Evolutionary conservation across 2,888 invertebrate species (phyloP).

Genomic region (Heliconius hortense): DNA sequence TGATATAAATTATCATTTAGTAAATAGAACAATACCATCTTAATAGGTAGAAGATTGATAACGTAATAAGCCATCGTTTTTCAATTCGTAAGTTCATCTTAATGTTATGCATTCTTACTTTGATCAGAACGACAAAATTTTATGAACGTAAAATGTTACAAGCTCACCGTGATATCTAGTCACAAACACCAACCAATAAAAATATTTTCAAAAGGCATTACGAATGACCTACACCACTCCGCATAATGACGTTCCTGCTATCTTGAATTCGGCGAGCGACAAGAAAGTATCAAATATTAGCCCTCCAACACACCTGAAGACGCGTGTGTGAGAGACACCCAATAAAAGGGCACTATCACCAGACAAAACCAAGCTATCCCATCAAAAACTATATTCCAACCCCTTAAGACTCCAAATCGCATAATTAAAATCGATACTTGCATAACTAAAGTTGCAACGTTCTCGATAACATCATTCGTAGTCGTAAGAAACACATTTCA

Average conservation of each 20-base stretch:
- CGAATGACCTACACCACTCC: conserved; percentile 50
- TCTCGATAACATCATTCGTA: conserved; percentile 73
- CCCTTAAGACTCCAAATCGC: conserved; percentile 52
- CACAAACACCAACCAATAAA: conserved; percentile 24
- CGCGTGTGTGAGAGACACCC: conserved; percentile 73
- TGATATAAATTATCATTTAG: too few species aligned
- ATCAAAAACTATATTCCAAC: conserved; percentile 43
- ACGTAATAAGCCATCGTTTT: not conserved
- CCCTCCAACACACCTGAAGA: conserved; percentile 75
- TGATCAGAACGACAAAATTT: too few species aligned
- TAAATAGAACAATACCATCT: too few species aligned
- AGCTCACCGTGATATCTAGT: conserved; percentile 1
- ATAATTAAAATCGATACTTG: conserved; percentile 43
- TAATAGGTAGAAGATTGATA: not conserved
- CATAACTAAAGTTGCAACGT: conserved; percentile 61
- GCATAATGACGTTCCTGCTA: conserved; percentile 58
- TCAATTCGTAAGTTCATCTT: not conserved
- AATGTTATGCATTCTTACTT: too few species aligned
- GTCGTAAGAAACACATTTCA: conserved; percentile 81
- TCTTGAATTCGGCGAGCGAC: conserved; percentile 60
- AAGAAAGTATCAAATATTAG: conserved; percentile 81
- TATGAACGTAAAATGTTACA: too few species aligned
- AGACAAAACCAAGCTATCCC: conserved; percentile 38
- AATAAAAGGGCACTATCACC: conserved; percentile 46
- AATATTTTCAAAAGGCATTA: conserved; percentile 24